Evolutionary conservation across 1,140 invertebrate species (phyloP).

Genomic region (Teleogryllus occipitalis): DNA sequence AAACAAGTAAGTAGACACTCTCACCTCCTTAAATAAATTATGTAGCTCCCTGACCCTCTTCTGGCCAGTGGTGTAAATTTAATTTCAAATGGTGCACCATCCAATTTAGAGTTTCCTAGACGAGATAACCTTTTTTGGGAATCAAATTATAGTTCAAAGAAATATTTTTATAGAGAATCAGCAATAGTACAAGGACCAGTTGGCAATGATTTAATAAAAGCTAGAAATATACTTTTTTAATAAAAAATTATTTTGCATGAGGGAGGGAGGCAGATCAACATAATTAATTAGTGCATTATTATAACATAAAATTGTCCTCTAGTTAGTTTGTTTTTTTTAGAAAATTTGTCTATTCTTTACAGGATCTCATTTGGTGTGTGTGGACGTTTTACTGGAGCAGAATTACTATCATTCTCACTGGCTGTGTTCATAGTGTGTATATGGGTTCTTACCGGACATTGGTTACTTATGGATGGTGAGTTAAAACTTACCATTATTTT

Average conservation of each 20-base stretch:
- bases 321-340: not conserved
- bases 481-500: not conserved
- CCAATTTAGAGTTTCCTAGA: not conserved
- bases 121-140: not conserved
- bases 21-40: not conserved
- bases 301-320: too few species aligned
- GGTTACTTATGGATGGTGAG: constrained; percentile 92
- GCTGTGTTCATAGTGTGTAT: constrained; percentile 91
- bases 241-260: too few species aligned
- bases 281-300: too few species aligned
- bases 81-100: too few species aligned
- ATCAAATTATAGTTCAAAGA: too few species aligned
- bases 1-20: constrained; percentile 46
- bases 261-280: too few species aligned
- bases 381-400: constrained; percentile 85
- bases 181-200: too few species aligned
- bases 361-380: constrained; percentile 85
- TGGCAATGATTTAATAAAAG: too few species aligned
- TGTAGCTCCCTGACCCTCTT: too few species aligned
- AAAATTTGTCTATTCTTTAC: constrained; percentile 19
- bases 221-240: too few species aligned
- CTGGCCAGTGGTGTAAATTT: too few species aligned
- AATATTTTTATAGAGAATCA: too few species aligned
- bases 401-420: constrained; percentile 85
- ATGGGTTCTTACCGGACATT: constrained; percentile 95